Percentiles rank a stretch among this genome's conserved stretches.
These are phyloP conservation scores for Triplophysa rosa DNA, from an alignment of 2,113 vertebrate species.

Conservation along the genomic window DNA sequence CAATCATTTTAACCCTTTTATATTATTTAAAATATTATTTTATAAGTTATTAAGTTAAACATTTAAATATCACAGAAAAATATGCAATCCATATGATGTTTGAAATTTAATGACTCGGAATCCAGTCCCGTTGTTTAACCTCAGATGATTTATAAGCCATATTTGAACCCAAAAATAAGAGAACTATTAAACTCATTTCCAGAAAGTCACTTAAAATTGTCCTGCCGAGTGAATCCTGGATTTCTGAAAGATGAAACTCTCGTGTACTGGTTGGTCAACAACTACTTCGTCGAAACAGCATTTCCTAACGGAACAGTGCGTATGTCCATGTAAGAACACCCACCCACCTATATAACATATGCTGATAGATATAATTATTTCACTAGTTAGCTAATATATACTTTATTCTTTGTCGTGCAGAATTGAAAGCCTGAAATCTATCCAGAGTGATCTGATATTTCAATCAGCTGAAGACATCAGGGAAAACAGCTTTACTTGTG, in stretches of 20 bases:
- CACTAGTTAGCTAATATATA: no score
- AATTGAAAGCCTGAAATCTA: neutral
- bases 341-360: neutral
- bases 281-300: neutral
- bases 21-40: neutral
- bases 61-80: neutral
- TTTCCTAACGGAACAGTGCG: neutral
- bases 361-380: no score
- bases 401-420: neutral
- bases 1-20: no score
- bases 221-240: conserved; percentile 22
- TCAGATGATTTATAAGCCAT: no score
- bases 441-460: conserved; percentile 3
- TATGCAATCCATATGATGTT: neutral
- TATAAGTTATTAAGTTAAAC: neutral
- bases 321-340: conserved; percentile 6
- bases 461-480: neutral
- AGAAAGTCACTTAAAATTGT: neutral
- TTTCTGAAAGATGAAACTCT: neutral
- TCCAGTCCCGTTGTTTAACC: no score
- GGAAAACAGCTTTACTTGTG: conserved; percentile 9
- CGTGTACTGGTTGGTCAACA: conserved; percentile 41
- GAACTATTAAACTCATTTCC: neutral
- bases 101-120: no score
- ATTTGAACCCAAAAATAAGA: neutral